A percentile compares a stretch with the other conserved stretches of the same genome.
These are phyloP conservation scores for Mythimna loreyi DNA, from an alignment of 2,888 invertebrate genomes.

Conservation along the genomic window DNA sequence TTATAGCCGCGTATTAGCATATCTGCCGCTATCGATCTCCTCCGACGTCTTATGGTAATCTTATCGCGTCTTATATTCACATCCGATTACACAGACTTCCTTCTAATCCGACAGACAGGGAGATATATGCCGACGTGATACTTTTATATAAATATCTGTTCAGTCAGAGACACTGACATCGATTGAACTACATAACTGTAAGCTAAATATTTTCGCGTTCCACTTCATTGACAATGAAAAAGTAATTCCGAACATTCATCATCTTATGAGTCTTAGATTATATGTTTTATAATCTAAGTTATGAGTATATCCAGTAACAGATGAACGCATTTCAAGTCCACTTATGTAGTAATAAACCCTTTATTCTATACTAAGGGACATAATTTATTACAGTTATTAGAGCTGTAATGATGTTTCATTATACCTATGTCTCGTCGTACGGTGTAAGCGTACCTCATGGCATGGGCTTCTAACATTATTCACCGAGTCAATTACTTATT, in stretches of 20 bases:
- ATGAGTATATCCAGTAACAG: neutral
- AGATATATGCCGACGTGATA: conserved; percentile 26
- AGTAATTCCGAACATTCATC: neutral
- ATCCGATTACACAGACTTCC: conserved; percentile 44
- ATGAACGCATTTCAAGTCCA: no score
- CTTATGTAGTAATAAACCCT: no score
- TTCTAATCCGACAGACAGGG: conserved; percentile 42
- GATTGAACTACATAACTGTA: neutral
- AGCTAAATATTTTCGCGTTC: conserved; percentile 1
- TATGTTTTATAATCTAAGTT: no score
- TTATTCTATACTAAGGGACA: no score
- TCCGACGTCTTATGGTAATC: conserved; percentile 43
- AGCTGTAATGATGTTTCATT: no score
- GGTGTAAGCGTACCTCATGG: no score
- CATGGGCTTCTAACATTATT: no score
- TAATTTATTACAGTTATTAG: no score
- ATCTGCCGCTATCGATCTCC: conserved; percentile 45
- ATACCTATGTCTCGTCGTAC: no score
- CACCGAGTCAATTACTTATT: no score
- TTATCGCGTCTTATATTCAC: conserved; percentile 50
- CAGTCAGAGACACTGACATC: neutral
- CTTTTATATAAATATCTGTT: conserved; percentile 6
- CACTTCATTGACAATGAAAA: neutral
- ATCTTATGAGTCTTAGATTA: no score
- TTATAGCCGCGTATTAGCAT: conserved; percentile 32